Percentiles rank a stretch among this genome's conserved stretches.
phyloP scores from a whole-genome alignment of 2,888 invertebrate species.

The Melolontha melolontha region DNA sequence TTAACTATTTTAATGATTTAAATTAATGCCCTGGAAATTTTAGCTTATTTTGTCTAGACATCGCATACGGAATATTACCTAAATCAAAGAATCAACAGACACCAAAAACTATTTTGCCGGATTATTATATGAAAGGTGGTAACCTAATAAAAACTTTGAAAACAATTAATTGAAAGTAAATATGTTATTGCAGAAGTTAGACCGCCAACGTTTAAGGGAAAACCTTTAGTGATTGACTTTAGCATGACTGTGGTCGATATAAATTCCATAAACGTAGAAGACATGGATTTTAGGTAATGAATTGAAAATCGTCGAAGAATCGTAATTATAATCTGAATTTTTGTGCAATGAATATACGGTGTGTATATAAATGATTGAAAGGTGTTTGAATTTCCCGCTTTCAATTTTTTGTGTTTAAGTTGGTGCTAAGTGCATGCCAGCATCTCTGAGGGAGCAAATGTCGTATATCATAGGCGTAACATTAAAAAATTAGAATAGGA shows the following conservation, averaged over 20 bases:
- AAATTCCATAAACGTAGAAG: slow-evolving; percentile 88
- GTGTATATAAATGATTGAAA: too few relatives aligned
- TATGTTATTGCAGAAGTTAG: slow-evolving; percentile 73
- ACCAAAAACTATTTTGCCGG: slow-evolving; percentile 77
- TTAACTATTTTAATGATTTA: neutral
- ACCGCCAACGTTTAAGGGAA: slow-evolving; percentile 78
- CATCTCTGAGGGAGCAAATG: too few relatives aligned
- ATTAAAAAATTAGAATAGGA: too few relatives aligned
- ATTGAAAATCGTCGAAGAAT: too few relatives aligned
- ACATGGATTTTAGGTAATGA: slow-evolving; percentile 86
- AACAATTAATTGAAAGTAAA: neutral
- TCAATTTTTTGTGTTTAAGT: too few relatives aligned
- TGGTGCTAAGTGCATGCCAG: too few relatives aligned
- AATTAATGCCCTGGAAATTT: neutral
- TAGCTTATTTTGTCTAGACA: slow-evolving; percentile 8
- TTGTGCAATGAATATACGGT: too few relatives aligned
- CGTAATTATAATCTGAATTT: too few relatives aligned
- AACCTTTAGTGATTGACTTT: slow-evolving; percentile 82
- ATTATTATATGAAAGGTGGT: slow-evolving; percentile 81
- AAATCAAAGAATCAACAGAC: slow-evolving; percentile 53
- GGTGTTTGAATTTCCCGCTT: too few relatives aligned
- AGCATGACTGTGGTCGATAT: slow-evolving; percentile 88
- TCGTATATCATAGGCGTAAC: too few relatives aligned
- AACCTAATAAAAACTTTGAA: neutral
- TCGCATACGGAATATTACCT: slow-evolving; percentile 22